Conservation (phyloP, 2,888 invertebrate genomes). For the Drosophila formosana region DNA sequence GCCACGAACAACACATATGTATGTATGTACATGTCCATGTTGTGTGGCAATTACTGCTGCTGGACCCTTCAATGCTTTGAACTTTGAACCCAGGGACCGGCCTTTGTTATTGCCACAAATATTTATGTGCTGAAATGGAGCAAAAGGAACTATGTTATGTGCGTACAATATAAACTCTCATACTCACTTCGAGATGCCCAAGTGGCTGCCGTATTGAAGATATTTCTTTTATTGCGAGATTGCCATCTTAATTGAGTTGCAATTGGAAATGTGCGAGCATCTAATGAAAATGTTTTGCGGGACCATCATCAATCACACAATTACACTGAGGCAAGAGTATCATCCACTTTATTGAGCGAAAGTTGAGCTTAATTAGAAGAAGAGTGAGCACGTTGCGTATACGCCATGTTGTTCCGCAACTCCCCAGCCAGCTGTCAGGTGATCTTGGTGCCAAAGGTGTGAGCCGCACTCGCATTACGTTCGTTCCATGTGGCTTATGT, state of each 20-base stretch:
- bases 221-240: slow-evolving; percentile 62
- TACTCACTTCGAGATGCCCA: slow-evolving; percentile 23
- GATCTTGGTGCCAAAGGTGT: slow-evolving; percentile 44
- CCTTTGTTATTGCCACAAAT: slow-evolving; percentile 34
- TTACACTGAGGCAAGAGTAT: slow-evolving; percentile 5
- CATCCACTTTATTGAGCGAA: slow-evolving; percentile 39
- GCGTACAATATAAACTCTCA: slow-evolving; percentile 8
- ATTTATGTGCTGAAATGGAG: slow-evolving; percentile 38
- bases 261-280: slow-evolving; percentile 55
- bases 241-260: slow-evolving; percentile 76
- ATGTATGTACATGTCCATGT: slow-evolving; percentile 9
- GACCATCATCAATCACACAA: slow-evolving; percentile 66
- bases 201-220: slow-evolving; percentile 30
- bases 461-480: slow-evolving; percentile 37
- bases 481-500: slow-evolving; percentile 58
- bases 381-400: slow-evolving; percentile 38
- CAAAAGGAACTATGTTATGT: slow-evolving; percentile 1
- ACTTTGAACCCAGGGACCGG: slow-evolving; percentile 32
- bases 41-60: slow-evolving; percentile 36
- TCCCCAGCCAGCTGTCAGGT: slow-evolving; percentile 25
- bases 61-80: slow-evolving; percentile 28
- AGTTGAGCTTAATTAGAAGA: slow-evolving; percentile 39
- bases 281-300: slow-evolving; percentile 22
- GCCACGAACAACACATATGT: slow-evolving; percentile 2
- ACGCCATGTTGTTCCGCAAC: slow-evolving; percentile 29